These are phyloP conservation scores for Arctia plantaginis DNA, from an alignment of 2,888 invertebrate genomes.

Conservation along the genomic window DNA sequence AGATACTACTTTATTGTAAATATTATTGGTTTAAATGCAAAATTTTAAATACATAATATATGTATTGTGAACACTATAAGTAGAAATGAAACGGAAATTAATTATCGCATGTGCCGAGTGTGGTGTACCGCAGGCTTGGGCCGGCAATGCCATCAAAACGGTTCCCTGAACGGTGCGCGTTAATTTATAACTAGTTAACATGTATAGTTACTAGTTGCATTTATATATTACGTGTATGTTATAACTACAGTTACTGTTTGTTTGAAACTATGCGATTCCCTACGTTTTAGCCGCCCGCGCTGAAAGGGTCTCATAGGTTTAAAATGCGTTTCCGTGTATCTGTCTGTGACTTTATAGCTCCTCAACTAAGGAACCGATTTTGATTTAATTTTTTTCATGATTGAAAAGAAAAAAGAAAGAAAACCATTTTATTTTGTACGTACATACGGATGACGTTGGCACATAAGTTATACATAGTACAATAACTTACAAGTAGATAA, in stretches of 20 bases:
- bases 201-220: not conserved
- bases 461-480: too few relatives aligned
- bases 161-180: not conserved
- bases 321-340: not conserved
- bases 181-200: not conserved
- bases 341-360: not conserved
- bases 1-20: not conserved
- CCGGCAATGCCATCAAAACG: slow-evolving; percentile 5
- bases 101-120: slow-evolving; percentile 16
- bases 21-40: not conserved
- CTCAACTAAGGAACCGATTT: not conserved
- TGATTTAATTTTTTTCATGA: not conserved
- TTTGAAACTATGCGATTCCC: not conserved
- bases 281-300: too few relatives aligned
- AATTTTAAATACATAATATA: not conserved
- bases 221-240: not conserved
- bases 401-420: too few relatives aligned
- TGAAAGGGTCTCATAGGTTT: not conserved
- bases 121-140: slow-evolving; percentile 8
- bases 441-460: too few relatives aligned
- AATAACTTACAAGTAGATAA: too few relatives aligned
- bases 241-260: not conserved
- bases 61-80: not conserved
- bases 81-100: slow-evolving; percentile 8
- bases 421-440: too few relatives aligned